Evolutionary conservation across 2,888 invertebrate species (phyloP).

Genomic region (Salticus scenicus): DNA sequence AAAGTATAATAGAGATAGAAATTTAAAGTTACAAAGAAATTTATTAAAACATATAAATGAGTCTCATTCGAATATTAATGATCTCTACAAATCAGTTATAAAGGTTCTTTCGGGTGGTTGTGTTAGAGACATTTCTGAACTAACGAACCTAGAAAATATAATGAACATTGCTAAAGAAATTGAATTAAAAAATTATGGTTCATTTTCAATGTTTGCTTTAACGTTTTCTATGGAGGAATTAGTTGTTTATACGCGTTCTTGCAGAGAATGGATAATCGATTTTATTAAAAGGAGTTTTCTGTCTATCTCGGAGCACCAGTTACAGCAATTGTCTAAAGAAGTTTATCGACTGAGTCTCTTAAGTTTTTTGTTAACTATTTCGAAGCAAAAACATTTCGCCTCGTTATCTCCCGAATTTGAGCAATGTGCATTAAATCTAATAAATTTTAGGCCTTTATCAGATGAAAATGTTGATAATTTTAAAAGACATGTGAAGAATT

Average conservation of each 20-base stretch:
- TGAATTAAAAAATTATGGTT: constrained; percentile 76
- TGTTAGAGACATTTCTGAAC: constrained; percentile 24
- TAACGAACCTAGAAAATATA: constrained; percentile 42
- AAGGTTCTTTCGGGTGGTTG: constrained; percentile 6
- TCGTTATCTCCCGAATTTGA: background rate
- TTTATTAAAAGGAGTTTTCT: constrained; percentile 39
- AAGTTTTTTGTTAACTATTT: constrained; percentile 14
- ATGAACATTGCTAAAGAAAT: constrained; percentile 74
- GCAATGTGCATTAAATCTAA: background rate
- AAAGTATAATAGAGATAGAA: constrained; percentile 71
- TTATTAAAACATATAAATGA: background rate
- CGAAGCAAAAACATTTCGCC: background rate
- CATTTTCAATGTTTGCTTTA: background rate
- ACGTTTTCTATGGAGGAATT: background rate
- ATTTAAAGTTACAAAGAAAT: constrained; percentile 8
- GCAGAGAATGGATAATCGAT: constrained; percentile 9
- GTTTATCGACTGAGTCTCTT: constrained; percentile 44
- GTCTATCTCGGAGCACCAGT: constrained; percentile 48
- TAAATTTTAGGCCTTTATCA: background rate
- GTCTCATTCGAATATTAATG: background rate
- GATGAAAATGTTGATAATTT: background rate
- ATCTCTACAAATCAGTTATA: background rate
- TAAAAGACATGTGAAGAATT: background rate
- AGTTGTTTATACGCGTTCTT: background rate
- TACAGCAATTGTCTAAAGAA: constrained; percentile 45